Evolutionary conservation across 2,888 invertebrate genomes (phyloP).

Genomic region (Drosophila austrosaltans): DNA sequence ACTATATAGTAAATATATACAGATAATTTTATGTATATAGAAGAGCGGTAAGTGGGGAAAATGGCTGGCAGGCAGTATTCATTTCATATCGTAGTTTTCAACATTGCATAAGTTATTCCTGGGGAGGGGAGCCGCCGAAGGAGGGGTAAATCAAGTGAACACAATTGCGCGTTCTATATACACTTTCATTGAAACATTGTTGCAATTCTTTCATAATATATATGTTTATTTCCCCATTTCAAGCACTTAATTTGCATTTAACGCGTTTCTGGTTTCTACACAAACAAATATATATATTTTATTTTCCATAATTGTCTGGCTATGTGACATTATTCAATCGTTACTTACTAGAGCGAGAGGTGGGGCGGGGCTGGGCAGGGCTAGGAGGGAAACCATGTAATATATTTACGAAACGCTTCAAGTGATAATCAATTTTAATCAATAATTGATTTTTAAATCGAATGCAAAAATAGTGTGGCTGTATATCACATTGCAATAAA

Average conservation of each 20-base stretch:
- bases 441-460: constrained; percentile 4
- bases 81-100: constrained; percentile 5
- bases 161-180: constrained; percentile 5
- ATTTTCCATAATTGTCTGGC: no score
- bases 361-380: no score
- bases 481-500: constrained; percentile 1
- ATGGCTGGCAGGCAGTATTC: neutral
- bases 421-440: constrained; percentile 11
- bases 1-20: neutral
- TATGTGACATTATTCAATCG: constrained; percentile 30
- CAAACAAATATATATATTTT: constrained; percentile 5
- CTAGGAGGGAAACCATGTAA: no score
- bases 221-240: neutral
- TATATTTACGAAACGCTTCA: neutral
- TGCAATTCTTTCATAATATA: constrained; percentile 16
- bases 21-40: neutral
- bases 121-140: neutral
- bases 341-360: neutral
- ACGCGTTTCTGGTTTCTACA: constrained; percentile 13
- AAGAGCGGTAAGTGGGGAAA: neutral
- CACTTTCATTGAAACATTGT: constrained; percentile 9
- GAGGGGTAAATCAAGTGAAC: neutral
- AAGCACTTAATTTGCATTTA: constrained; percentile 3
- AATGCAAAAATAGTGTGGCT: neutral
- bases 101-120: constrained; percentile 3